Evolutionary conservation across 2,797 vertebrate species (phyloP), one percentile per base, ranked within the genome.

Genomic region (Sternarchorhynchus goeldii): DNA sequence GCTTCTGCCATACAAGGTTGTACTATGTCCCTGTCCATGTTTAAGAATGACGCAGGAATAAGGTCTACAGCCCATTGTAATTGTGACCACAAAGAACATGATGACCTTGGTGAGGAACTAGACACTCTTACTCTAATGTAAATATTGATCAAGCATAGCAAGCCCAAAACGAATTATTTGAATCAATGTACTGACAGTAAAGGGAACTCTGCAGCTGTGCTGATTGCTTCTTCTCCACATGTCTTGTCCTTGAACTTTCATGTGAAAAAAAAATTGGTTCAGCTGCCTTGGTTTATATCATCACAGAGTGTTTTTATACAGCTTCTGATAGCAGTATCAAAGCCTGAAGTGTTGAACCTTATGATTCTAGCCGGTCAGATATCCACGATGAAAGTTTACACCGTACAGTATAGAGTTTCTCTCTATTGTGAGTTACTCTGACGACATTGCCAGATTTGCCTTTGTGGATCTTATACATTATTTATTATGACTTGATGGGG

Each of bases 301-400:
- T 50, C 1, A 34, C 18, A 36, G 39, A 5, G 20, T 16, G 50
- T 64, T 80, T 66, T 76, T 17, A 16, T 67, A 57, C 12, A 21
- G 60, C 31, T 14, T 59, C 66, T 41, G 50, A 75, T 64, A 58
- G 73, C 66, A 29, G 14, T 21, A 75, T 34, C 39, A 36, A 63
- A 60, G 34, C 34, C 34, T 59, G 66, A 10, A 56, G 68, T 34
- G 66, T 29, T 58, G n/a, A 39, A 18, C 12, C 59, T 80, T 62
- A 71, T 56, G 56, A 59, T 59, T 80, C 45, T 60, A 66, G 73
- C 67, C 53, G 73, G 66, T 76, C 73, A 71, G 41, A 81, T 76
- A 76, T 71, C 59, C 17, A 6, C 3, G 36, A 34, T 72, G 67
- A 53, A 81, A 75, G 70, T 16, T 25, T 36, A 80, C 58, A 75